phyloP scores from a whole-genome alignment of 2,888 invertebrate genomes.

The Entomobrya multifasciata region DNA sequence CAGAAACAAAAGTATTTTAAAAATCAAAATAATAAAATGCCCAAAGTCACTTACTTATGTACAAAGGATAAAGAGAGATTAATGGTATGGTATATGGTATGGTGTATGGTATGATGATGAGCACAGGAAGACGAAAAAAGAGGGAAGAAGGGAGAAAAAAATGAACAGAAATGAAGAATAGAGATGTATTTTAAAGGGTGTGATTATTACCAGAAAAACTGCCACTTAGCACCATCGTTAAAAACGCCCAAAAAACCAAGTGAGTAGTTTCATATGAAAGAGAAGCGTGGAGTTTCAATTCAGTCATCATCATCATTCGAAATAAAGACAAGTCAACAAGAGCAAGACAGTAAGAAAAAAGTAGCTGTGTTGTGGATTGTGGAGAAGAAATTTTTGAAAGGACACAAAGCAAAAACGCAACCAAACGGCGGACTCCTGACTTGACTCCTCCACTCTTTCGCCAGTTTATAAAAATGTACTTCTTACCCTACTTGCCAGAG shows the following conservation, averaged over 20 bases:
- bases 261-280: not conserved
- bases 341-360: not conserved
- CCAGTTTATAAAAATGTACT: not conserved
- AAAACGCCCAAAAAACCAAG: constrained; percentile 62
- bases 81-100: no score
- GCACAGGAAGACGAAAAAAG: not conserved
- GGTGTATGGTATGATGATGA: not conserved
- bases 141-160: not conserved
- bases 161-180: constrained; percentile 45
- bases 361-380: no score
- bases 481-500: not conserved
- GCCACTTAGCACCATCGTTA: constrained; percentile 68
- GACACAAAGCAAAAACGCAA: no score
- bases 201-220: constrained; percentile 63
- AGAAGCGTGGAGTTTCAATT: constrained; percentile 55
- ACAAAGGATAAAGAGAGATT: no score
- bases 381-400: no score
- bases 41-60: not conserved
- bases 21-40: not conserved
- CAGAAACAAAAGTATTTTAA: not conserved
- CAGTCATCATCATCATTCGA: constrained; percentile 17
- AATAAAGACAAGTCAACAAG: not conserved
- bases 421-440: no score
- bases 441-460: not conserved
- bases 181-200: constrained; percentile 67